Evolutionary conservation across 2,113 vertebrate genomes (phyloP), one percentile per base, ranked within the genome.

Genomic region (Corythornis madagascariensis): DNA sequence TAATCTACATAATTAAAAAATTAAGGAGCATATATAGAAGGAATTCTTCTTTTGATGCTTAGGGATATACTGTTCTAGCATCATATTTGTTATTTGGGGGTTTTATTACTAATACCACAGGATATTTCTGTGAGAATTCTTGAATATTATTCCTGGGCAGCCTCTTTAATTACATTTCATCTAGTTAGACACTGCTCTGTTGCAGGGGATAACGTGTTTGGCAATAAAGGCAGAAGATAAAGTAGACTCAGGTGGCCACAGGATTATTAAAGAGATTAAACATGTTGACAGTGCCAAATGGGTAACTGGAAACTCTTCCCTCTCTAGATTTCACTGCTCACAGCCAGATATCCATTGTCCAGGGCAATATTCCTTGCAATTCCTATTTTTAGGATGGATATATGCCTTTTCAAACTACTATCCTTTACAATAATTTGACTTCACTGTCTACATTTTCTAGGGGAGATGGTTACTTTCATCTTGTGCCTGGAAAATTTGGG

Each of bases 181-280:
- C 91, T 92, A 9, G 18, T 94, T 94, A 95, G 92, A 55, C 48
- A 28, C 87, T 50, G 92, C 83, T 88, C 61, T 84, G 86, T 75
- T 81, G 75, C 78, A 80, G 67, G 52, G 59, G 29, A 70, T 48
- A 17, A 65, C 4, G 3, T 35, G 55, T 63, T 87, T 77, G 89
- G 84, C 89, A 95, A 85, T 92, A 83, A 95, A 89, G 65, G 78
- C 78, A 89, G 78, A 75, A 77, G 82, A 48, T 78, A 91, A 93
- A 95, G 89, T 80, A 95, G 88, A 70, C 91, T 94, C 95, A 94
- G 92, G 86, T 94, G 93, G 89, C 76, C 10, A 3, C 70, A 59
- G 94, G 81, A 80, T 95, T 94, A 94, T 94, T 90, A 76, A 94
- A 93, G 33, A 92, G 73, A 94, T 94, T 92, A 84, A 95, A 92